Conservation (phyloP, 2,888 invertebrate species). For the Meteorus colon region DNA sequence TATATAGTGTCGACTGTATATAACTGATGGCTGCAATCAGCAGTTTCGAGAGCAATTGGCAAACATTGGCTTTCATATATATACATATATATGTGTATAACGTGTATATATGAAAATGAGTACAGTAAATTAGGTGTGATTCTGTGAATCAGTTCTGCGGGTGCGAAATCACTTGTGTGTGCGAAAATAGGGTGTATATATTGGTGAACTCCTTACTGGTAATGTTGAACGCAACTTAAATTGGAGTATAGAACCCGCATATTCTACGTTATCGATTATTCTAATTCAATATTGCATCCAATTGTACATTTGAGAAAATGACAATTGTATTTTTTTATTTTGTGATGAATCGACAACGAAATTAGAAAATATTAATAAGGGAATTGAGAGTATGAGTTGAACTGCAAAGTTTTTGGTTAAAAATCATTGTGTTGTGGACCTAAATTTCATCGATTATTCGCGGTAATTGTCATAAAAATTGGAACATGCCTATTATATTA, state of each 20-base stretch:
- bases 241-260: constrained; percentile 13
- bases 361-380: too few species aligned
- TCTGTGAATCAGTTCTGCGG: constrained; percentile 26
- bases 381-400: too few species aligned
- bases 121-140: constrained; percentile 16
- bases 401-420: too few species aligned
- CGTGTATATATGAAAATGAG: neutral
- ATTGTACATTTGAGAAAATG: too few species aligned
- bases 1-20: neutral
- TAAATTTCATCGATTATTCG: too few species aligned
- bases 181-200: neutral
- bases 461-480: too few species aligned
- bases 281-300: neutral
- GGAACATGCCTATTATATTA: neutral
- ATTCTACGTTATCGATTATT: constrained; percentile 23
- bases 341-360: too few species aligned
- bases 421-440: too few species aligned
- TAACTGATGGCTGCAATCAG: constrained; percentile 32
- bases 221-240: neutral
- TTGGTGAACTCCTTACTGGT: constrained; percentile 6
- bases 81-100: neutral
- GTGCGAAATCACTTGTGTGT: constrained; percentile 22
- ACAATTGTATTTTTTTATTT: too few species aligned
- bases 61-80: constrained; percentile 11
- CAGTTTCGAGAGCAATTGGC: constrained; percentile 22